Base-by-base conservation (phyloP, 2,113 vertebrate genomes). In the Epinephelus cyanopodus region DNA sequence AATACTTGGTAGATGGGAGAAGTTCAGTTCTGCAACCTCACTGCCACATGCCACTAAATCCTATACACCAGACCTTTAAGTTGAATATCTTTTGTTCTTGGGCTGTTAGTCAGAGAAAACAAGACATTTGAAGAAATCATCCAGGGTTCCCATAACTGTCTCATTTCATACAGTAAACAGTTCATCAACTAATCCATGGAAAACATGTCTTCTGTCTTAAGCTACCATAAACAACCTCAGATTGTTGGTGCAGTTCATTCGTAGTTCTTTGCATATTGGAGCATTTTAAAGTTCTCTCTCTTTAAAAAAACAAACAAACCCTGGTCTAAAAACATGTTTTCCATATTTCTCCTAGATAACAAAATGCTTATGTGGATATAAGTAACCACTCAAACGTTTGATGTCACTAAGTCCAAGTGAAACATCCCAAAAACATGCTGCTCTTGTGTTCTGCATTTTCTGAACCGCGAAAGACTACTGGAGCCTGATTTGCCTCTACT, bases 401-500 rank as follows among this genome's bases (percentile, higher is more conserved):
- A 42, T 29, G 13, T 50, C 11, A 19, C 48, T 60, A 57, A 61
- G 77, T n/a, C 12, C 6, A n/a, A 54, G 18, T 64, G 8, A 60
- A 61, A 37, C 17, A 0, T 39, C 7, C 21, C 2, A 39, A 5
- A 78, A 56, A 53, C 18, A 11, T 8, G 25, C 53, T 25, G 9
- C 56, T 50, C 47, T 23, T 18, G 11, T 61, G 60, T 33, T 65
- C 53, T 68, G 42, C 63, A 2, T 63, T 64, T 75, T 66, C 64
- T 25, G 14, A 79, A 29, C 29, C 14, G 47, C 83, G 58, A 61
- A 78, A 61, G 54, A 62, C 27, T 50, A 75, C 79, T 77, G 27
- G 60, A 80, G 56, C 56, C 25, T 72, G 21, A 17, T 67, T 81
- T 80, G 52, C 73, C 6, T 84, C 84, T 50, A 50, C 77, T 90